These are phyloP conservation scores for Ptilodon capucinus DNA, from an alignment of 2,888 invertebrate genomes.

Conservation along the genomic window DNA sequence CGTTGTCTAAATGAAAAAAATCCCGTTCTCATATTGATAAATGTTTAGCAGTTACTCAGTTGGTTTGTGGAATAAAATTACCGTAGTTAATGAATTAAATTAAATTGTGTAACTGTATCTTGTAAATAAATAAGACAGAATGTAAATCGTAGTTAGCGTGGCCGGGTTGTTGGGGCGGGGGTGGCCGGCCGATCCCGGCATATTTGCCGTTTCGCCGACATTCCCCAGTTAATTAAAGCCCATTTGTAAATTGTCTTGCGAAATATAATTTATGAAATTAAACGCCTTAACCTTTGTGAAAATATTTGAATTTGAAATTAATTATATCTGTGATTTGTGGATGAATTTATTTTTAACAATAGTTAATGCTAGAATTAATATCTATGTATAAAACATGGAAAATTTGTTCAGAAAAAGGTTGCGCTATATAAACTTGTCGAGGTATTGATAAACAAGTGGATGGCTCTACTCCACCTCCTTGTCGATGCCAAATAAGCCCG, in stretches of 20 bases:
- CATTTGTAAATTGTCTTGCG: conserved; percentile 76
- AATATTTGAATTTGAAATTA: conserved; percentile 54
- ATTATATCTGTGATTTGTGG: conserved; percentile 23
- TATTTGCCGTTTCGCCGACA: conserved; percentile 74
- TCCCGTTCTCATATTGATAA: conserved; percentile 13
- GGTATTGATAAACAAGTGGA: conserved; percentile 67
- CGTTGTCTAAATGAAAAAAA: neutral
- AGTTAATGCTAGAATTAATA: neutral
- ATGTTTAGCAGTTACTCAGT: conserved; percentile 14
- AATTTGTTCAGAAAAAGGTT: neutral
- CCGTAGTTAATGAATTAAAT: conserved; percentile 48
- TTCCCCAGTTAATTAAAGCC: conserved; percentile 79
- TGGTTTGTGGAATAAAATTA: conserved; percentile 33
- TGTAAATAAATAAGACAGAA: conserved; percentile 65
- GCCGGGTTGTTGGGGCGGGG: conserved; percentile 38
- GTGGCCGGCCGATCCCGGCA: conserved; percentile 58
- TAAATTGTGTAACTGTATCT: conserved; percentile 54
- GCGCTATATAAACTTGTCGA: conserved; percentile 14
- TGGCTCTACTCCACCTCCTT: conserved; percentile 74
- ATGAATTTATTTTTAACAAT: neutral
- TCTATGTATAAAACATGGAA: neutral
- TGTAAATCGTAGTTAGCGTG: conserved; percentile 69
- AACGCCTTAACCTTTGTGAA: conserved; percentile 51
- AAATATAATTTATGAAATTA: conserved; percentile 74
- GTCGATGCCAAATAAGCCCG: conserved; percentile 79